Percentiles rank a stretch among this genome's conserved stretches.
Evolutionary conservation across 2,113 vertebrate genomes (phyloP).

Genomic region (Bujurquina vittata): DNA sequence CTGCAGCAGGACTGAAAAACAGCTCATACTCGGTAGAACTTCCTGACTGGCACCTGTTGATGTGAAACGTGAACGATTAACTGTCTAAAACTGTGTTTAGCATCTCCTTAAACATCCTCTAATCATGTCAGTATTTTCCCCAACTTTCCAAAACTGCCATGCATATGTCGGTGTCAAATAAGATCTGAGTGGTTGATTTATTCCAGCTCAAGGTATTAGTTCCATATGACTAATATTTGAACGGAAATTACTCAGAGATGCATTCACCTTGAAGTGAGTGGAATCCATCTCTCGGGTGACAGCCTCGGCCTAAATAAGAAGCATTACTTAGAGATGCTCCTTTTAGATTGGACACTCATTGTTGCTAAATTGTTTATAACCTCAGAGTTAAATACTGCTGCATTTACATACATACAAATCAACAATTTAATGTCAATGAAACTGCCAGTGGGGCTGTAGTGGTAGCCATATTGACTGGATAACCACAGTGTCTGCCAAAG

Average conservation of each 20-base stretch:
- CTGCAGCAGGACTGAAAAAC: neutral
- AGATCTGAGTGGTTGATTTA: slow-evolving; percentile 64
- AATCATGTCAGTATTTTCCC: slow-evolving; percentile 22
- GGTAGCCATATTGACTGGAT: slow-evolving; percentile 2
- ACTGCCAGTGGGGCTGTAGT: slow-evolving; percentile 16
- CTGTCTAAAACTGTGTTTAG: slow-evolving; percentile 43
- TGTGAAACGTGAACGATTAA: slow-evolving; percentile 51
- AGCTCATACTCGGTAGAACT: neutral
- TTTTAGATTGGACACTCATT: slow-evolving; percentile 42
- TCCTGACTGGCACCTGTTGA: slow-evolving; percentile 22
- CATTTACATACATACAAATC: slow-evolving; percentile 59
- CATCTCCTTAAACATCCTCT: slow-evolving; percentile 35
- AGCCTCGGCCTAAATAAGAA: slow-evolving; percentile 50
- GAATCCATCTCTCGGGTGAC: slow-evolving; percentile 55
- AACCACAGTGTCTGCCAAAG: neutral
- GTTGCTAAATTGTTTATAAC: slow-evolving; percentile 53
- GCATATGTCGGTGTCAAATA: slow-evolving; percentile 64
- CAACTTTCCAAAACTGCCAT: slow-evolving; percentile 37
- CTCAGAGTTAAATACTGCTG: slow-evolving; percentile 26
- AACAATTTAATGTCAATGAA: slow-evolving; percentile 45
- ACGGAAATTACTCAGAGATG: slow-evolving; percentile 66
- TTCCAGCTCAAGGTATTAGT: slow-evolving; percentile 69
- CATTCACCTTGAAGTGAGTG: slow-evolving; percentile 70
- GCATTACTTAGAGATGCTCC: slow-evolving; percentile 17
- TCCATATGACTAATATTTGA: slow-evolving; percentile 71